Conservation (phyloP, 2,113 vertebrate species). For the Panurus biarmicus region DNA sequence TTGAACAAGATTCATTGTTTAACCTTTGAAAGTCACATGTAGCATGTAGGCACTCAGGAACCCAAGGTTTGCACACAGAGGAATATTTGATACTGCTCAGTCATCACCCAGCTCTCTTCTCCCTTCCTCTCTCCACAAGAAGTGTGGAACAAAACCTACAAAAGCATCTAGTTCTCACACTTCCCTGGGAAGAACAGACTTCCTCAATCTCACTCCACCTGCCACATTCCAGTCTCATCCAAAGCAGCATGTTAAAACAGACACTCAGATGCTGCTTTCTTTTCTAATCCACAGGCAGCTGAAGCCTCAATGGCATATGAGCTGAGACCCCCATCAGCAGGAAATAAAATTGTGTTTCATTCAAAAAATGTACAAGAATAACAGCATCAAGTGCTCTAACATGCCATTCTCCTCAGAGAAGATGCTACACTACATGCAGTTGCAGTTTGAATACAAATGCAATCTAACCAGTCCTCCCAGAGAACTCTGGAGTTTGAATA, state of each 20-base stretch:
- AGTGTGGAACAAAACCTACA: neutral
- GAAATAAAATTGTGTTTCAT: neutral
- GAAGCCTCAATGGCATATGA: neutral
- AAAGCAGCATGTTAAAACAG: neutral
- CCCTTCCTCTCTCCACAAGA: neutral
- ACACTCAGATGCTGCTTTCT: neutral
- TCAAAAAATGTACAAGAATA: neutral
- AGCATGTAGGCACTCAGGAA: neutral
- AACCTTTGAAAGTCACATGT: neutral
- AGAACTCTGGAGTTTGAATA: neutral
- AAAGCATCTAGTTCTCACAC: neutral
- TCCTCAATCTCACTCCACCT: neutral
- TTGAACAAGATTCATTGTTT: neutral
- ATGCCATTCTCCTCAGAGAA: neutral
- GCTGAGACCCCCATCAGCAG: neutral
- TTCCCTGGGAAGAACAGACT: neutral
- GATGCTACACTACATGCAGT: neutral
- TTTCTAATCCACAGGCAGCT: neutral
- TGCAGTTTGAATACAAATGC: neutral
- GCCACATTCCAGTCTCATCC: neutral
- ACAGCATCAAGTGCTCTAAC: neutral
- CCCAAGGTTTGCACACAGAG: neutral
- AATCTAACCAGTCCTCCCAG: neutral
- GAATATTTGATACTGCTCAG: neutral
- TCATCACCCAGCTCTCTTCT: neutral